A percentile compares a stretch with the other conserved stretches of the same genome.
phyloP scores from a whole-genome alignment of 1,140 invertebrate genomes.

The Drosophila nasuta region DNA sequence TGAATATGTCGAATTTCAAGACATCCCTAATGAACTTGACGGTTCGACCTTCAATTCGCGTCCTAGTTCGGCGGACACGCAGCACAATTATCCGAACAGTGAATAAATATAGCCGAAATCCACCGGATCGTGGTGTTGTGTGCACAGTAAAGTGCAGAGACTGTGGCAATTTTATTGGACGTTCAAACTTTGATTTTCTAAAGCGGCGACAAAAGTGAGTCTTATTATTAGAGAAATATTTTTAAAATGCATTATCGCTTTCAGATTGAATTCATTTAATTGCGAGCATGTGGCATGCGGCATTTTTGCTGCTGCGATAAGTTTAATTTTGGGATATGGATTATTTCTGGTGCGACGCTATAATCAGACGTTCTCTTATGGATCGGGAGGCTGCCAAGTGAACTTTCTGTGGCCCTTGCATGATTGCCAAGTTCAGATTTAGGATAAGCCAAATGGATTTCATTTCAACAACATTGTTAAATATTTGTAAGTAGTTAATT shows the following conservation, averaged over 20 bases:
- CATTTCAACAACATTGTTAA: neutral
- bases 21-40: neutral
- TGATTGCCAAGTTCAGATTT: slow-evolving; percentile 40
- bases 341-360: slow-evolving; percentile 41
- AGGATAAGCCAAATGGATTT: neutral
- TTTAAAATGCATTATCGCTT: neutral
- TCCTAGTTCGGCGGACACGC: neutral
- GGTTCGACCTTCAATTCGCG: neutral
- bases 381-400: slow-evolving; percentile 43
- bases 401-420: slow-evolving; percentile 33
- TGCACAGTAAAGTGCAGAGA: neutral
- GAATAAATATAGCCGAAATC: neutral
- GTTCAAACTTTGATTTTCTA: slow-evolving; percentile 13
- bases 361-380: slow-evolving; percentile 39
- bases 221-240: neutral
- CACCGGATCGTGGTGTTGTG: neutral
- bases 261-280: neutral
- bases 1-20: no score
- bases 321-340: neutral
- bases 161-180: slow-evolving; percentile 30
- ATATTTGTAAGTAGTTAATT: neutral
- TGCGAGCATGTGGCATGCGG: no score
- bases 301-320: neutral
- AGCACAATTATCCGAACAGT: neutral
- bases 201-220: slow-evolving; percentile 15